phyloP scores from a whole-genome alignment of 1,140 invertebrate genomes.

The Hylyphantes graminicola region DNA sequence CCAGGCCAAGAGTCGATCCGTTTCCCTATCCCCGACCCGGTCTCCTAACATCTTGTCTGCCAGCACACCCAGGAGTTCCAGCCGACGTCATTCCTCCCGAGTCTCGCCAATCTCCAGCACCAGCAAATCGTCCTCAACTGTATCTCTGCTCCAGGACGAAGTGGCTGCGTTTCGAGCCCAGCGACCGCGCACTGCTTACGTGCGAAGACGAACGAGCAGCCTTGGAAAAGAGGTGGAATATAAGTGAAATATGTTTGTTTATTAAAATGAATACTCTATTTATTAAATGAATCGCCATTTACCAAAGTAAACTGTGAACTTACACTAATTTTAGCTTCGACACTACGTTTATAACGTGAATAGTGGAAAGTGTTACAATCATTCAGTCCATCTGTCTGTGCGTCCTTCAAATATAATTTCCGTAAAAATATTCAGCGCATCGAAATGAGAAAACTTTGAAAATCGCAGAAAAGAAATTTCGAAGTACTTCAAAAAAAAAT shows the following conservation, averaged over 20 bases:
- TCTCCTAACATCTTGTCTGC: background rate
- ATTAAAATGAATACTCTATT: background rate
- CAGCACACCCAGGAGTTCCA: background rate
- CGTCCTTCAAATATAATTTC: too few relatives aligned
- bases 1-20: background rate
- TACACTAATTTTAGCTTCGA: too few relatives aligned
- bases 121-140: background rate
- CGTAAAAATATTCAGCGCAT: too few relatives aligned
- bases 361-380: too few relatives aligned
- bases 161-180: background rate
- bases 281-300: background rate
- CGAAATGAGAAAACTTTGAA: too few relatives aligned
- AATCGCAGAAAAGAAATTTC: too few relatives aligned
- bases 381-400: too few relatives aligned
- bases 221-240: background rate
- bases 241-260: background rate
- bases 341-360: too few relatives aligned
- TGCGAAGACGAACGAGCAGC: background rate
- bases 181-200: background rate
- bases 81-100: slow-evolving; percentile 5
- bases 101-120: background rate
- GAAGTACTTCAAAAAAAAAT: too few relatives aligned
- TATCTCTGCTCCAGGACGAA: background rate
- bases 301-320: too few relatives aligned
- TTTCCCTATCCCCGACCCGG: background rate